phyloP scores from a whole-genome alignment of 2,113 vertebrate genomes.

The Gadus chalcogrammus region DNA sequence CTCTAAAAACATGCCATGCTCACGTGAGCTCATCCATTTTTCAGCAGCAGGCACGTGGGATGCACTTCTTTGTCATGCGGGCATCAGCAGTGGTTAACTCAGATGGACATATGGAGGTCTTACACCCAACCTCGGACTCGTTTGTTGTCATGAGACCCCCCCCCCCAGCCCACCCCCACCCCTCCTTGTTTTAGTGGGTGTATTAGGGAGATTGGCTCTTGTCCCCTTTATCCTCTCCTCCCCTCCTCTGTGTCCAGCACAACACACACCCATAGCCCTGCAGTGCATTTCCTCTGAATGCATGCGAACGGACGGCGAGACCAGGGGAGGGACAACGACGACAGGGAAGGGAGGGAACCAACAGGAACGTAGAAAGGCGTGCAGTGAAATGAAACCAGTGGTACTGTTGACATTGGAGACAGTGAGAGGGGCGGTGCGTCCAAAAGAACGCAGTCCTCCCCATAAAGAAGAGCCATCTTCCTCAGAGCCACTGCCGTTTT shows the following conservation, averaged over 20 bases:
- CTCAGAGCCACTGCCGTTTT: background rate
- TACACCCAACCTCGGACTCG: constrained; percentile 1
- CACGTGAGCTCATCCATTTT: too few species aligned
- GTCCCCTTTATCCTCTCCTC: background rate
- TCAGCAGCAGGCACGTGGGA: background rate
- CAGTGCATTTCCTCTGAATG: background rate
- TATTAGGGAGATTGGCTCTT: constrained; percentile 27
- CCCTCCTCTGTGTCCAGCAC: too few species aligned
- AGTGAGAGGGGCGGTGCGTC: background rate
- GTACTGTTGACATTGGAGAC: background rate
- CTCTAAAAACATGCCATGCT: too few species aligned
- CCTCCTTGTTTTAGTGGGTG: constrained; percentile 4
- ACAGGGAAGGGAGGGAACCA: background rate
- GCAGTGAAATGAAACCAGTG: too few species aligned
- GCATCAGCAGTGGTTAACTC: background rate
- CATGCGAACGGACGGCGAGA: too few species aligned
- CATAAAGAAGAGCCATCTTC: background rate
- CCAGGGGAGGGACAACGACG: background rate
- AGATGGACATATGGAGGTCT: background rate
- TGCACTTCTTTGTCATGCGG: background rate
- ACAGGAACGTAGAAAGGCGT: too few species aligned
- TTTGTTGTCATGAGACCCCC: constrained; percentile 6
- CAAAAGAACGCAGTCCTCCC: background rate
- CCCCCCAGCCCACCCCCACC: too few species aligned
- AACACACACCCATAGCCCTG: background rate